phyloP scores from a whole-genome alignment of 2,797 vertebrate genomes.

The Rhinogobio ventralis region DNA sequence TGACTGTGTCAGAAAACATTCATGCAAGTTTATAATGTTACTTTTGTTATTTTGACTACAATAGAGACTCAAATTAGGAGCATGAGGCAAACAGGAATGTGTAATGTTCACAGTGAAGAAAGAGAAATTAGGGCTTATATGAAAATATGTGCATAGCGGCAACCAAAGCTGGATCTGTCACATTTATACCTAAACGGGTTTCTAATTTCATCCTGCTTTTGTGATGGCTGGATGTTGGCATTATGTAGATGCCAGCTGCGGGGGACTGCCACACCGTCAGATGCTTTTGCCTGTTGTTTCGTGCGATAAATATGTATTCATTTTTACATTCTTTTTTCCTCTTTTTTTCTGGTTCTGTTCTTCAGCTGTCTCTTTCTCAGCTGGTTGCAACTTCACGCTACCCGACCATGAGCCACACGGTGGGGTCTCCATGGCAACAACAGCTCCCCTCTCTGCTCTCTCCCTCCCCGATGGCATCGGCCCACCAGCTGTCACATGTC shows the following conservation, averaged over 20 bases:
- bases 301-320: slow-evolving; percentile 51
- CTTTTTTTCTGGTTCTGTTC: slow-evolving; percentile 31
- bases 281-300: slow-evolving; percentile 38
- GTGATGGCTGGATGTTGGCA: slow-evolving; percentile 46
- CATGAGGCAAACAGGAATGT: background rate
- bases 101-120: background rate
- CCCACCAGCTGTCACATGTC: slow-evolving; percentile 78
- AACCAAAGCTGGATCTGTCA: slow-evolving; percentile 35
- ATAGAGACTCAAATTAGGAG: slow-evolving; percentile 24
- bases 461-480: slow-evolving; percentile 75
- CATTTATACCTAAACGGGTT: slow-evolving; percentile 42
- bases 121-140: slow-evolving; percentile 26
- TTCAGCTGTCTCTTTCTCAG: slow-evolving; percentile 91
- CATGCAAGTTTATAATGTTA: slow-evolving; percentile 17
- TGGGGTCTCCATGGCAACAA: slow-evolving; percentile 69
- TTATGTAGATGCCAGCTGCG: slow-evolving; percentile 41
- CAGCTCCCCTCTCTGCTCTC: slow-evolving; percentile 71
- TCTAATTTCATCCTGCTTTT: slow-evolving; percentile 53
- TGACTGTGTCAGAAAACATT: slow-evolving; percentile 23
- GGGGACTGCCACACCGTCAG: slow-evolving; percentile 44
- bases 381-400: slow-evolving; percentile 78
- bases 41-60: slow-evolving; percentile 23
- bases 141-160: slow-evolving; percentile 17
- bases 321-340: background rate
- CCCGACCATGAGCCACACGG: slow-evolving; percentile 71